Evolutionary conservation across 92 coral and sea anemone genomes (phyloP), one percentile per base, ranked within the genome.

Genomic region (Parazoanthus darwini): DNA sequence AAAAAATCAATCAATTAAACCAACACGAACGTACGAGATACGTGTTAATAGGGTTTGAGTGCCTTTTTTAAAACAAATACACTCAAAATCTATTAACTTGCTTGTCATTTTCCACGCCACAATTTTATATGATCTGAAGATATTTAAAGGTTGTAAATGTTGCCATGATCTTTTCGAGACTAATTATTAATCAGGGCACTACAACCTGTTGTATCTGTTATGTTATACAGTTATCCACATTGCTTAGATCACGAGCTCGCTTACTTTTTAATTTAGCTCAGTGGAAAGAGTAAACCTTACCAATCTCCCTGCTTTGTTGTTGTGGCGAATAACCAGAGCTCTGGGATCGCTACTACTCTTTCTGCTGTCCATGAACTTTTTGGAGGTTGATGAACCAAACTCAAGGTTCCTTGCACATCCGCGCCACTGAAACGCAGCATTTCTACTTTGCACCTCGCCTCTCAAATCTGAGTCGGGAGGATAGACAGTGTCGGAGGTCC

Each of bases 301-400:
- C 98, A 88, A 43, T 88, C 94, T 88, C 58, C 99, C 99, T 85
- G 99, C 99, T 65, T 93, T 92, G 81, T 92, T 92, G 86, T 97
- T 97, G 89, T 96, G 98, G 42, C 93, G 91, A 36, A 90, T 93
- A 36, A 97, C 84, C 59, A 91, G 80, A 11, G 97, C 92, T 33
- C 98, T 93, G 0, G 97, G 97, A 59, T 97, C 98, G 15, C 54
- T 29, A 56, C 89, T 91, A 90, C 82, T 93, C 65, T 43, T 89
- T 44, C 81, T 87, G 26, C 77, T 89, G 9, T 93, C 91, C 93
- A 97, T 92, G 74, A 95, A 92, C 82, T 88, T 91, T 78, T 88
- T 89, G 54, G 99, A 95, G 74, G 91, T 94, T 22, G 72, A 73
- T 84, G 92, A 92, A 23, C 98, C 99, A 72, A 84, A 93, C 20